A percentile compares a stretch with the other conserved stretches of the same genome.
Evolutionary conservation across 2,888 invertebrate genomes (phyloP).

Genomic region (Coenonympha glycerion): DNA sequence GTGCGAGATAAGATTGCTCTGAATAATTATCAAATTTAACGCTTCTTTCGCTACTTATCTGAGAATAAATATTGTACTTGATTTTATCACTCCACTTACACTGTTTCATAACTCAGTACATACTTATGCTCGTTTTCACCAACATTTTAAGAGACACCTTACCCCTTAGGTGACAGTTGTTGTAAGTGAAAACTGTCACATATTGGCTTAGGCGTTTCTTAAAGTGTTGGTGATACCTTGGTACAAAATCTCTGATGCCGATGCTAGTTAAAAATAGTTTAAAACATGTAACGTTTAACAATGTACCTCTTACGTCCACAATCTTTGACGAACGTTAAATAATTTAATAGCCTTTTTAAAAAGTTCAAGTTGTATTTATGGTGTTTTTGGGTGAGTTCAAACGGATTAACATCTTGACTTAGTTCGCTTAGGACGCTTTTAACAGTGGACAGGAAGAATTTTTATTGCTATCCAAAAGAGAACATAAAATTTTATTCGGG

Average conservation of each 20-base stretch:
- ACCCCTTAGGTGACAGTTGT: no score
- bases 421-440: constrained; percentile 51
- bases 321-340: constrained; percentile 31
- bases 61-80: constrained; percentile 61
- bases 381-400: constrained; percentile 41
- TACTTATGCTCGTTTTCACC: no score
- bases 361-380: constrained; percentile 41
- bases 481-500: constrained; percentile 59
- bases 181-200: no score
- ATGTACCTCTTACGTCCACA: neutral
- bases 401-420: constrained; percentile 50
- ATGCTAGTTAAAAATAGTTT: no score
- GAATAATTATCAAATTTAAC: constrained; percentile 70
- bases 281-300: no score
- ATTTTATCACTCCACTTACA: constrained; percentile 48
- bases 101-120: constrained; percentile 56
- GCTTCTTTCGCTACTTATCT: constrained; percentile 60
- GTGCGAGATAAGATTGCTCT: constrained; percentile 61
- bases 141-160: no score
- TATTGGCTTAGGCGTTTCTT: no score
- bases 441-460: constrained; percentile 57
- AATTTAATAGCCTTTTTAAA: constrained; percentile 39
- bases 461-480: constrained; percentile 56
- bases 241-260: no score
- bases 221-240: no score